Percentiles rank a stretch among this genome's conserved stretches.
Conservation (phyloP, 2,797 vertebrate species). For the Gouania willdenowi region DNA sequence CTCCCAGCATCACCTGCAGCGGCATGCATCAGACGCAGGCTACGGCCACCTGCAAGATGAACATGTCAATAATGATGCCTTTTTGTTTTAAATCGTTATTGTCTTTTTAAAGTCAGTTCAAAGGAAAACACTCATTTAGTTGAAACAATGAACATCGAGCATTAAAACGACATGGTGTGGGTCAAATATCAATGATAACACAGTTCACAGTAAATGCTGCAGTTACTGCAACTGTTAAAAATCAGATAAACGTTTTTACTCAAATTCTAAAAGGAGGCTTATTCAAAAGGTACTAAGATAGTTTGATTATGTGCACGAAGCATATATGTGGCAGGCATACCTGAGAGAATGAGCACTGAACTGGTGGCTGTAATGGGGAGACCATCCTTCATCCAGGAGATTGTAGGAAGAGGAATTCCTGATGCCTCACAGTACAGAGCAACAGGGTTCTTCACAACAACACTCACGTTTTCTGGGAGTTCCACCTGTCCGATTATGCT, state of each 20-base stretch:
- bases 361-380: slow-evolving; percentile 73
- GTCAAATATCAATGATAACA: too few relatives aligned
- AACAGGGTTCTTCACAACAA: slow-evolving; percentile 88
- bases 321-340: too few relatives aligned
- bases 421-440: slow-evolving; percentile 88
- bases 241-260: too few relatives aligned
- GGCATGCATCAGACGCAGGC: slow-evolving; percentile 80
- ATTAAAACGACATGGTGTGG: too few relatives aligned
- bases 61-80: neutral
- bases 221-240: too few relatives aligned
- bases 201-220: too few relatives aligned
- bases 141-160: slow-evolving; percentile 82
- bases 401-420: slow-evolving; percentile 88
- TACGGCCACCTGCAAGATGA: slow-evolving; percentile 80
- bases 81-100: neutral
- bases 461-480: slow-evolving; percentile 85
- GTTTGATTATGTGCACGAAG: too few relatives aligned
- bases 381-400: slow-evolving; percentile 89
- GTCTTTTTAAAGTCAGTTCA: neutral
- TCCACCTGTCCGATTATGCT: slow-evolving; percentile 76
- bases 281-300: too few relatives aligned
- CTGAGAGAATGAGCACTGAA: slow-evolving; percentile 85
- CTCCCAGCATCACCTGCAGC: slow-evolving; percentile 79
- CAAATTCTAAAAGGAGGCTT: too few relatives aligned
- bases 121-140: slow-evolving; percentile 73